Percentiles rank a stretch among this genome's conserved stretches.
phyloP scores from a whole-genome alignment of 2,797 vertebrate genomes.

The Pseudomugil tenellus region DNA sequence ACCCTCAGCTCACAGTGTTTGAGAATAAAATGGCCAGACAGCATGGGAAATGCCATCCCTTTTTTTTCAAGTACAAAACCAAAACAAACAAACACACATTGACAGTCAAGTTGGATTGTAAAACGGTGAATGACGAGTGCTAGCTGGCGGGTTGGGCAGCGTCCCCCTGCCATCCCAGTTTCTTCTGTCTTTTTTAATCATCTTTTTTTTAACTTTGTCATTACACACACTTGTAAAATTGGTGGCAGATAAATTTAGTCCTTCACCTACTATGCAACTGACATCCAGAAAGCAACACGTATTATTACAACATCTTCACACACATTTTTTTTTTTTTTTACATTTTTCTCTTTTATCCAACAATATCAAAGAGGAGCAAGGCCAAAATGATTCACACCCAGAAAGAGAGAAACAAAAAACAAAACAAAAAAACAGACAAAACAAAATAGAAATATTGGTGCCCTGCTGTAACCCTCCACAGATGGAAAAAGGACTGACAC shows the following conservation, averaged over 20 bases:
- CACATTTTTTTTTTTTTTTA: conserved; percentile 44
- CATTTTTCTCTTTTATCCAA: conserved; percentile 74
- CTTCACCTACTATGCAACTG: conserved; percentile 86
- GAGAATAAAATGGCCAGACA: conserved; percentile 84
- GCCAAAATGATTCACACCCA: conserved; percentile 83
- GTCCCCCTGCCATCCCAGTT: conserved; percentile 46
- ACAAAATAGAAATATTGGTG: conserved; percentile 82
- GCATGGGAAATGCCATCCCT: conserved; percentile 75
- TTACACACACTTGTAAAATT: conserved; percentile 69
- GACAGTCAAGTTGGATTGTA: conserved; percentile 84
- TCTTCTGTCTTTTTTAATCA: conserved; percentile 37
- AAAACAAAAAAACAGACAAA: conserved; percentile 52
- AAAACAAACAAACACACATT: conserved; percentile 64
- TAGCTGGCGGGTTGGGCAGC: conserved; percentile 75
- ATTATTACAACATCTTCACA: conserved; percentile 84
- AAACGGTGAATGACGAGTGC: conserved; percentile 76
- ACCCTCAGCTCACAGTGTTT: conserved; percentile 86
- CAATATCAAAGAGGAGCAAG: conserved; percentile 87
- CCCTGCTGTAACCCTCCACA: conserved; percentile 86
- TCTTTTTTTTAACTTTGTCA: conserved; percentile 40
- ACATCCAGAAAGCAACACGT: conserved; percentile 87
- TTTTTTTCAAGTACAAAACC: conserved; percentile 84
- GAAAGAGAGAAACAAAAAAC: conserved; percentile 55
- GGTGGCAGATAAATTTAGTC: conserved; percentile 84
- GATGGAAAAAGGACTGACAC: conserved; percentile 89